Conservation (phyloP, 53 echinoderm and acorn worm genomes). For the Glandiceps talaboti region DNA sequence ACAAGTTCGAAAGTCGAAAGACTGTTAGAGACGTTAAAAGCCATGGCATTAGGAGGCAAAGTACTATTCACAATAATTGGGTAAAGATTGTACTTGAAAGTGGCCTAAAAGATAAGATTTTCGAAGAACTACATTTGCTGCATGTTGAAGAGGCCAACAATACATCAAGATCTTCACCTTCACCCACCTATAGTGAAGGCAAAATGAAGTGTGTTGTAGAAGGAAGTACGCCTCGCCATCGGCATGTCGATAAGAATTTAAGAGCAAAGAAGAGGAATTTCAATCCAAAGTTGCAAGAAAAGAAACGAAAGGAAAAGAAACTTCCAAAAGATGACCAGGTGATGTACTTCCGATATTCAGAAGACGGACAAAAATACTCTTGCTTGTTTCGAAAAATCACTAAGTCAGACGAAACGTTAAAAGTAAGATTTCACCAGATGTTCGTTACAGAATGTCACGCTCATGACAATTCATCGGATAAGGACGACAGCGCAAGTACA, state of each 20-base stretch:
- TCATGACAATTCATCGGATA: too few relatives aligned
- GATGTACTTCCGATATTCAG: conserved; percentile 31
- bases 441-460: too few relatives aligned
- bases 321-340: conserved; percentile 12
- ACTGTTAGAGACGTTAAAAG: not conserved
- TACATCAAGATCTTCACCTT: not conserved
- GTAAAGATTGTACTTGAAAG: too few relatives aligned
- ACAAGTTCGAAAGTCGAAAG: not conserved
- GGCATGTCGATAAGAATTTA: too few relatives aligned
- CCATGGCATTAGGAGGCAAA: too few relatives aligned
- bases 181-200: not conserved
- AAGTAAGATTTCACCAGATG: too few relatives aligned
- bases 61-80: not conserved
- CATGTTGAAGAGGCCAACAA: not conserved
- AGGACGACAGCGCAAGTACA: too few relatives aligned
- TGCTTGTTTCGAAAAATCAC: conserved; percentile 19
- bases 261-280: too few relatives aligned
- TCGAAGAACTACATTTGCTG: not conserved
- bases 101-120: not conserved
- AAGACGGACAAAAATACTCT: conserved; percentile 26
- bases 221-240: not conserved
- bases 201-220: not conserved
- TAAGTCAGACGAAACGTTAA: too few relatives aligned
- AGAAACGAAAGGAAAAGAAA: too few relatives aligned
- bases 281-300: too few relatives aligned